These are phyloP conservation scores for Saccostrea glomerata DNA, from an alignment of 1,140 invertebrate species.

Conservation along the genomic window DNA sequence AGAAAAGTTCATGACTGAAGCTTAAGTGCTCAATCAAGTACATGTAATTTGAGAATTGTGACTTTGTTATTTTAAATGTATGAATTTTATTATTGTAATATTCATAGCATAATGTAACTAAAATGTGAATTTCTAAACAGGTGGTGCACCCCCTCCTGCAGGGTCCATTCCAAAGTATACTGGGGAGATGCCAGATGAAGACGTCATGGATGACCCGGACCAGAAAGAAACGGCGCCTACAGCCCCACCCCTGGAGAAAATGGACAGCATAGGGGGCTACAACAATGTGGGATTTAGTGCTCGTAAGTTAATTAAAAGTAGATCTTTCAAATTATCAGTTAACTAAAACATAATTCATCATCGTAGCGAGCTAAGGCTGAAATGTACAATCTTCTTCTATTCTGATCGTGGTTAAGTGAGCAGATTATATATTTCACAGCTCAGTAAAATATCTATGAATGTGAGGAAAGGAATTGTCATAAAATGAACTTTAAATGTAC, in stretches of 20 bases:
- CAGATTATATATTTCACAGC: too few species aligned
- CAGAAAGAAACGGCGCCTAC: conserved; percentile 70
- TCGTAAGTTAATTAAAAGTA: conserved; percentile 69
- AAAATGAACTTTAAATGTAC: too few species aligned
- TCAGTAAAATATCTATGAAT: too few species aligned
- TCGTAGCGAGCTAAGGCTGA: too few species aligned
- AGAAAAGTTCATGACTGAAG: neutral
- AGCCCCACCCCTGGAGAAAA: conserved; percentile 80
- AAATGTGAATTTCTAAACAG: neutral
- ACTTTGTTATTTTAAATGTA: neutral
- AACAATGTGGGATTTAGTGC: conserved; percentile 80
- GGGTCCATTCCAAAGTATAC: conserved; percentile 54
- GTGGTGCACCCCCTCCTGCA: conserved; percentile 46
- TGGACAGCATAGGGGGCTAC: conserved; percentile 80
- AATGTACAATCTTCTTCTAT: too few species aligned
- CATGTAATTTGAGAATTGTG: too few species aligned
- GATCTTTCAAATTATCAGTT: neutral
- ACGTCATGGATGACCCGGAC: conserved; percentile 76
- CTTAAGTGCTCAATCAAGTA: too few species aligned
- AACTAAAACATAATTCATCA: too few species aligned
- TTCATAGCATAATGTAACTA: too few species aligned
- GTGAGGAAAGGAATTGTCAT: too few species aligned
- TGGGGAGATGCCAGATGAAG: conserved; percentile 72
- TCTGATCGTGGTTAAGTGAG: too few species aligned
- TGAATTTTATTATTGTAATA: too few species aligned